These are phyloP conservation scores for Halesus radiatus DNA, from an alignment of 1,140 invertebrate genomes.

Conservation along the genomic window DNA sequence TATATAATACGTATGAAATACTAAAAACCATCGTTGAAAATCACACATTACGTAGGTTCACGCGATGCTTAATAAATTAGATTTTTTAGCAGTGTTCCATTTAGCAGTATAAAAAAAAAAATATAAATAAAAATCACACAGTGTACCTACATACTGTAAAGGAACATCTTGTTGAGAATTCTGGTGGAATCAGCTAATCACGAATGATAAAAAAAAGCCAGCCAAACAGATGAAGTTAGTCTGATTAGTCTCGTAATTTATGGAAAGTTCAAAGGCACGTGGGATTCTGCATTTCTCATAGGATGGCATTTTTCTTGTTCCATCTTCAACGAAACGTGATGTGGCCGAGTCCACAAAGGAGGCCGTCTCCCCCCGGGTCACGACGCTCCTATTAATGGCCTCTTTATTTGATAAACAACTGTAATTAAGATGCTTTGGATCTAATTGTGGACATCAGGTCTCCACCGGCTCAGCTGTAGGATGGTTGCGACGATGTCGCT, in stretches of 20 bases:
- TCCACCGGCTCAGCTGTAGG: neutral
- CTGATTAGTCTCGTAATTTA: slow-evolving; percentile 50
- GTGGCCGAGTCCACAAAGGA: slow-evolving; percentile 44
- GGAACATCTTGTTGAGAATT: neutral
- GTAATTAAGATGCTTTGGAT: slow-evolving; percentile 50
- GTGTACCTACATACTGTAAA: too few species aligned
- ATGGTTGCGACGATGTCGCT: slow-evolving; percentile 26
- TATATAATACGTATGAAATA: too few species aligned
- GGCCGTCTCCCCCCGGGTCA: slow-evolving; percentile 43
- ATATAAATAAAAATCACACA: too few species aligned
- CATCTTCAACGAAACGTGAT: slow-evolving; percentile 44
- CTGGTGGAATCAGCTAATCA: slow-evolving; percentile 42
- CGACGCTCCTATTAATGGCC: slow-evolving; percentile 48
- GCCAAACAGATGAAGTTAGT: slow-evolving; percentile 45
- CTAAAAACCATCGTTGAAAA: too few species aligned
- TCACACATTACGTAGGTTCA: too few species aligned
- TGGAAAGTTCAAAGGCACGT: slow-evolving; percentile 52
- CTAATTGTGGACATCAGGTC: slow-evolving; percentile 46
- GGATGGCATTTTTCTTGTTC: slow-evolving; percentile 48
- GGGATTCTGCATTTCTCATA: slow-evolving; percentile 47
- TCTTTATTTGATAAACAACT: slow-evolving; percentile 50
- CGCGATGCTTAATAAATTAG: too few species aligned
- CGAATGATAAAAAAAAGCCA: slow-evolving; percentile 41
- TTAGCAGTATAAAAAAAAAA: too few species aligned
- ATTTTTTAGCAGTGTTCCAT: too few species aligned